phyloP scores from a whole-genome alignment of 2,797 vertebrate species.

The Gallirallus australis region DNA sequence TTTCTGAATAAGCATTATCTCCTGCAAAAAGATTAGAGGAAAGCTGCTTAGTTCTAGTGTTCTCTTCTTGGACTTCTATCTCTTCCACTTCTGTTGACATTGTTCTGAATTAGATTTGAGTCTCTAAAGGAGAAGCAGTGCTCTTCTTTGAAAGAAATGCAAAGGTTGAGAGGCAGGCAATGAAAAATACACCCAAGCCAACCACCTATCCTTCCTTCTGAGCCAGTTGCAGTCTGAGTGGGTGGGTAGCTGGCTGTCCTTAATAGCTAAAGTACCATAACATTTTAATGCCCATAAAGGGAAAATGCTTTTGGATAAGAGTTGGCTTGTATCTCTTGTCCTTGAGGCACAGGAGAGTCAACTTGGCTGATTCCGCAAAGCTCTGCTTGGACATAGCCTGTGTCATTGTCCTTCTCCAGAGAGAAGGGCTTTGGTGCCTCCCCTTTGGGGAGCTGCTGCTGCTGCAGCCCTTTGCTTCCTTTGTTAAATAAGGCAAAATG shows the following conservation, averaged over 20 bases:
- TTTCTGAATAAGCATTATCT: neutral
- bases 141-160: neutral
- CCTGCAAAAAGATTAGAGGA: conserved; percentile 31
- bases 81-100: neutral
- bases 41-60: conserved; percentile 16
- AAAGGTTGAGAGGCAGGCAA: neutral
- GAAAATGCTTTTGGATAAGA: neutral
- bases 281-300: neutral
- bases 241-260: conserved; percentile 2
- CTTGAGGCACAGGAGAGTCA: neutral
- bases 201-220: neutral
- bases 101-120: neutral
- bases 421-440: neutral
- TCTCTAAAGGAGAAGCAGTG: neutral
- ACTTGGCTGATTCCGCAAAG: neutral
- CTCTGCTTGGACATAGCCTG: neutral
- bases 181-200: neutral
- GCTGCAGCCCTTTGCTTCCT: neutral
- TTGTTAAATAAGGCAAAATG: neutral
- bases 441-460: neutral
- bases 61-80: neutral
- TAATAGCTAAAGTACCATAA: neutral
- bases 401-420: neutral
- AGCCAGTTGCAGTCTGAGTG: neutral
- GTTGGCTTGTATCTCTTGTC: neutral